These are phyloP conservation scores for Chloroceryle inda DNA, from an alignment of 2,797 vertebrate genomes.

Conservation along the genomic window DNA sequence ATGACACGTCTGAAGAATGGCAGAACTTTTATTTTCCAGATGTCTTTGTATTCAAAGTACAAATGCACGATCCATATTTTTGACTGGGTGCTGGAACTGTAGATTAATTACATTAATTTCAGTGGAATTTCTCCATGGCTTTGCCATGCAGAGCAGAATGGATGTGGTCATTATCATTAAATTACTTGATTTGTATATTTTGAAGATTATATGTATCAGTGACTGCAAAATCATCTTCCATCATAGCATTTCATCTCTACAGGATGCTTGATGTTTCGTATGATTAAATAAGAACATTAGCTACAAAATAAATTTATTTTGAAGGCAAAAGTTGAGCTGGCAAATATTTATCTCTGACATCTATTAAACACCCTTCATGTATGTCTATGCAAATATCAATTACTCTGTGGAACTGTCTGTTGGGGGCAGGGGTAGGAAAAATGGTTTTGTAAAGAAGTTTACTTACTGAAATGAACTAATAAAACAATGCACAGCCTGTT, in stretches of 20 bases:
- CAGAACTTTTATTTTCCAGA: neutral
- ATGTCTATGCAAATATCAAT: neutral
- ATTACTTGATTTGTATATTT: neutral
- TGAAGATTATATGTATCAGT: neutral
- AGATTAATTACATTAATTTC: neutral
- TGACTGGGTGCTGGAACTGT: neutral
- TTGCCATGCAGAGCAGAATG: neutral
- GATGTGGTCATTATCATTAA: neutral
- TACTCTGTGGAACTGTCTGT: neutral
- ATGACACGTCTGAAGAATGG: neutral
- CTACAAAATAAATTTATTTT: neutral
- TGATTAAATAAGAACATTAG: neutral
- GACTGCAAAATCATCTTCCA: neutral
- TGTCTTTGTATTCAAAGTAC: neutral
- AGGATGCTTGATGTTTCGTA: neutral
- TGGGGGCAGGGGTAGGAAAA: neutral
- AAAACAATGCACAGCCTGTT: constrained; percentile 11
- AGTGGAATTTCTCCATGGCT: neutral
- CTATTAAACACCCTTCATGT: neutral
- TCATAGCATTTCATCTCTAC: neutral
- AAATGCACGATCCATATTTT: neutral
- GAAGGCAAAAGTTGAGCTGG: neutral
- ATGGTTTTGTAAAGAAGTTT: neutral
- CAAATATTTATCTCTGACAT: neutral
- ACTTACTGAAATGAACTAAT: constrained; percentile 12